Base-by-base conservation (phyloP, 30 jellyfish, hydroid and myxozoan genomes). In the Hydra vulgaris region DNA sequence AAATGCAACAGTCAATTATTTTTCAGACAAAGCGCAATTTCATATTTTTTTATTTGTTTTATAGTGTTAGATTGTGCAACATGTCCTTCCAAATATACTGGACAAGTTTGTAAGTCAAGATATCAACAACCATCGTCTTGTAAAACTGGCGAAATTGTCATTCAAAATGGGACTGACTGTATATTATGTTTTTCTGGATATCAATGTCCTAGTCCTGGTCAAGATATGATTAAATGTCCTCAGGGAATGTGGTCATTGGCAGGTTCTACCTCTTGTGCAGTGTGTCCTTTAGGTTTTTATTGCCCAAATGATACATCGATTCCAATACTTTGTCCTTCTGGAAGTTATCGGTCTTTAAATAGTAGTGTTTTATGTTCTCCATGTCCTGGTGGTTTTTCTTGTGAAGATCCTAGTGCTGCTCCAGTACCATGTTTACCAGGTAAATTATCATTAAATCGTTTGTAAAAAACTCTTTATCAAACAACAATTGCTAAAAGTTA, bases 351-450 rank as follows among this genome's bases (percentile, higher is more conserved):
- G 24, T 66, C 79, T 26, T 12, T 40, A 40, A 40, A 40, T 40
- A 52, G 21, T 19, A 80, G 40, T 68, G 8, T 72, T 70, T 26
- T 91, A 21, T 91, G 98, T 66, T 81, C 71, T 17, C 76, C 84
- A 0, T 91, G 98, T 76, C 98, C 98, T 17, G 98, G 93, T 53
- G 98, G 96, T 1, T 52, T 68, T 53, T 71, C 73, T 1, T 91
- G 98, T 72, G 79, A 40, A 22, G 89, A 91, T 53, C 92, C 96
- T 1, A 88, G 82, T 25, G 85, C 75, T 8, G 91, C 96, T 26
- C 98, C 98, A 7, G 93, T 74, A 17, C 84, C 93, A 4, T 91
- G 98, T 72, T 19, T n/a, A 18, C 69, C 89, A 67, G 98, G 98
- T 86, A 40, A 40, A n/a, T n/a, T n/a, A n/a, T n/a, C n/a, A n/a